Percentiles rank a stretch among this genome's conserved stretches.
phyloP scores from a whole-genome alignment of 2,888 invertebrate species.

The Pheosia gnoma region DNA sequence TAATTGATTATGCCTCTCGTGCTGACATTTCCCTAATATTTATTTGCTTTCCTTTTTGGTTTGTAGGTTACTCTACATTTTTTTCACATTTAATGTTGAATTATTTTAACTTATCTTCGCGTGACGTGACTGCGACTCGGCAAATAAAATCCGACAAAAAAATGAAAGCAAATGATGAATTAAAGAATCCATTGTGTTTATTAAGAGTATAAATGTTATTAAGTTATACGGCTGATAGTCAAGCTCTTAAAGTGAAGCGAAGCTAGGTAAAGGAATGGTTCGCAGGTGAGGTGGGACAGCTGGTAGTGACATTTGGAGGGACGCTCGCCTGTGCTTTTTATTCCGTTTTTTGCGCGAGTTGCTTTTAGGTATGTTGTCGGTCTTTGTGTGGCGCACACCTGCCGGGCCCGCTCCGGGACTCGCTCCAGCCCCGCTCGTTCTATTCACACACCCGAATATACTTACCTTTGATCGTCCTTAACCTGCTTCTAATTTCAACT shows the following conservation, averaged over 20 bases:
- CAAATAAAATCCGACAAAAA: constrained; percentile 6
- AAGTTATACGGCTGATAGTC: constrained; percentile 34
- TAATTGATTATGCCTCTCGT: not conserved
- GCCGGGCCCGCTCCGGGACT: constrained; percentile 53
- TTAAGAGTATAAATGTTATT: constrained; percentile 26
- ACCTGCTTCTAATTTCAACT: constrained; percentile 41
- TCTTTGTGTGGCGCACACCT: constrained; percentile 73
- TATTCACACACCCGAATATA: constrained; percentile 46
- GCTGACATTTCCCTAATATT: not conserved
- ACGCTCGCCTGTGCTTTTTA: constrained; percentile 51
- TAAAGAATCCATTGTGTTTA: constrained; percentile 25
- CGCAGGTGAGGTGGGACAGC: constrained; percentile 66
- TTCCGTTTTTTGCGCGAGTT: constrained; percentile 59
- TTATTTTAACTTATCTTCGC: constrained; percentile 12
- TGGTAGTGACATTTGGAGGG: constrained; percentile 73
- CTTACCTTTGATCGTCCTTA: constrained; percentile 44
- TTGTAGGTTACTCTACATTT: constrained; percentile 1
- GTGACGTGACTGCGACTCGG: constrained; percentile 1
- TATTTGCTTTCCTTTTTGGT: not conserved
- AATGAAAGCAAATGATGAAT: constrained; percentile 15
- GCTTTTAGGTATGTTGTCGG: constrained; percentile 49
- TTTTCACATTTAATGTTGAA: constrained; percentile 5
- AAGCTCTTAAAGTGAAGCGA: constrained; percentile 20
- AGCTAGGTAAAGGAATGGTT: constrained; percentile 46
- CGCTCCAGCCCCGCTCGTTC: constrained; percentile 50